Base-by-base conservation (phyloP, 2,888 invertebrate species). In the Synanthedon myopaeformis region DNA sequence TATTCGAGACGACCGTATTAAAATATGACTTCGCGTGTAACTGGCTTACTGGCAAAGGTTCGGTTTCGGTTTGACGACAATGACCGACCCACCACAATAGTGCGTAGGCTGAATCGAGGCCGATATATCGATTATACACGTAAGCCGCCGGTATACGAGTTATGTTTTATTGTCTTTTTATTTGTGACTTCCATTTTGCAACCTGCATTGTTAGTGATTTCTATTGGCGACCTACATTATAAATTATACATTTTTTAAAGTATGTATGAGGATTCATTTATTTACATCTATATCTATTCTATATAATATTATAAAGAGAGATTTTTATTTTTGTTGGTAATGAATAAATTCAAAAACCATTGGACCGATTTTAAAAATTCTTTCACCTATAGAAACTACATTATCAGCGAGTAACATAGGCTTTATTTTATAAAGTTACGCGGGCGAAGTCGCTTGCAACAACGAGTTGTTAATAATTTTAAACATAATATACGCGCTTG, bases 61-160 rank as follows among this genome's bases (percentile, higher is more conserved):
- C 49, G 35, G 35, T 50, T 50, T n/a, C 13, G 14, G 56, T 55
- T 57, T 62, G 64, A 70, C 72, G 76, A 76, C 80, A 82, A 80
- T 82, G 80, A 79, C 79, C 81, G 76, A 69, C 65, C 69, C 65
- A 59, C 62, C 67, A 63, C 63, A 68, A 61, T 61, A 57, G 59
- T 68, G 79, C 72, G 83, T 83, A 72, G 82, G 84, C 57, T 59
- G 69, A 64, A 73, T 70, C 73, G 76, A 83, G 82, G 84, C 68
- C 77, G 70, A 70, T 69, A 69, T 70, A 71, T 72, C 69, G 66
- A 68, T 70, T 70, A 67, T 69, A 67, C 61, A 65, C 65, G 63
- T 68, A 69, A 66, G 65, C 62, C 59, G 65, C 62, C 59, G 45
- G 23, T 23, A 14, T 45, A 45, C 17, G n/a, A n/a, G n/a, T 5